Evolutionary conservation across 64 coral and sea anemone species (phyloP), one percentile per base, ranked within the genome.

Genomic region (Actinia tenebrosa): DNA sequence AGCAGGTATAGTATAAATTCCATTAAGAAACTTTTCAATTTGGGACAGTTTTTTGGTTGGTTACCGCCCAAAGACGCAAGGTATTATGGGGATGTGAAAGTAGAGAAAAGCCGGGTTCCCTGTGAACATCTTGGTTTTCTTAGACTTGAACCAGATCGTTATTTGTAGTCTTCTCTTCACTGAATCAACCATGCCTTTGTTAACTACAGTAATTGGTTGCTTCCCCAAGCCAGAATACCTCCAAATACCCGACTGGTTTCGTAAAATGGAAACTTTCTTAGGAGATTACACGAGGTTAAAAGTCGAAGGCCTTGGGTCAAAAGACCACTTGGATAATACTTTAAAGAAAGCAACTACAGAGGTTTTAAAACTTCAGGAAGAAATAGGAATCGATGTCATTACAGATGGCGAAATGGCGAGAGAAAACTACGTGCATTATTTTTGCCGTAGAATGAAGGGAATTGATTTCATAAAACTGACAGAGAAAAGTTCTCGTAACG

Each of bases 321-420:
- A 46, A 55, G 22, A 43, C 11, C 43, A 91, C 15, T 78, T 16
- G 56, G 71, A 91, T 15, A 56, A 46, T 1, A 56, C n/a, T 15
- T 78, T 91, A 16, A 82, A 64, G 16, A 91, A 20, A 82, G 90
- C 90, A 30, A 87, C 14, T 10, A 50, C 71, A 78, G 91, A 98
- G 53, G 71, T 86, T 10, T 50, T 93, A 30, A 66, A 63, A 10
- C 82, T 91, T 14, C 89, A 92, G 77, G 79, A 43, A 17, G 79
- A 84, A 17, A 63, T 88, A 53, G 89, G 92, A 46, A 64, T 98
- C 23, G 95, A 98, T 87, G 87, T 94, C 17, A 68, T 94, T 10
- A 98, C 92, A 19, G 95, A 98, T 80, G 95, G 95, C 8, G 92
- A 98, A 78, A 19, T 98, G 10, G 63, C 87, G 44, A 68, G 95